These are phyloP conservation scores for Polyommatus icarus DNA, from an alignment of 2,888 invertebrate species.

Conservation along the genomic window DNA sequence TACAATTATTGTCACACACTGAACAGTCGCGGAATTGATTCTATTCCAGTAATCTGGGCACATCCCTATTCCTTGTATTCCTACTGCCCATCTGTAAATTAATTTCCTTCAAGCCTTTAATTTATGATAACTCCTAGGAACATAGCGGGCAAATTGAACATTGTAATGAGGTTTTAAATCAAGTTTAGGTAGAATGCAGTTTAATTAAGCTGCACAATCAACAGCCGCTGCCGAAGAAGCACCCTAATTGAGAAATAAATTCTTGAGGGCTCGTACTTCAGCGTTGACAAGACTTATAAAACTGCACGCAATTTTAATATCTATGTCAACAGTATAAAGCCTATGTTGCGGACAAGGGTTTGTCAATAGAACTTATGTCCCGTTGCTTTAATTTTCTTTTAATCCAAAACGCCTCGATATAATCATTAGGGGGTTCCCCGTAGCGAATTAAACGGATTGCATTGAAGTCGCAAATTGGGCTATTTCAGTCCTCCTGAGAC, in stretches of 20 bases:
- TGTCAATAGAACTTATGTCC: constrained; percentile 65
- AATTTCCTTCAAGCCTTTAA: not conserved
- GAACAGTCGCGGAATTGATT: too few relatives aligned
- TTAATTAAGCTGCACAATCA: constrained; percentile 75
- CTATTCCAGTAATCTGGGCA: not conserved
- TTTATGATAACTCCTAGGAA: not conserved
- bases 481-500: constrained; percentile 72
- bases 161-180: constrained; percentile 20
- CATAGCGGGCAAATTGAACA: not conserved
- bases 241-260: constrained; percentile 75
- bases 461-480: constrained; percentile 77
- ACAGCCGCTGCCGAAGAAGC: constrained; percentile 73
- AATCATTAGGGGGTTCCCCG: constrained; percentile 73
- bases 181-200: constrained; percentile 29
- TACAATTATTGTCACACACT: too few relatives aligned
- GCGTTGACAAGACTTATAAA: constrained; percentile 47
- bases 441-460: constrained; percentile 78
- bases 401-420: constrained; percentile 74
- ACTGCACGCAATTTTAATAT: constrained; percentile 40
- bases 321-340: constrained; percentile 44
- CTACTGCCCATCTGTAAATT: not conserved
- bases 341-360: constrained; percentile 29
- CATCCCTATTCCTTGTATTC: not conserved
- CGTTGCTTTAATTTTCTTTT: constrained; percentile 78
- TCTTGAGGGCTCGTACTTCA: constrained; percentile 68